These are phyloP conservation scores for Lasioglossum baleicum DNA, from an alignment of 1,140 invertebrate species.

Conservation along the genomic window DNA sequence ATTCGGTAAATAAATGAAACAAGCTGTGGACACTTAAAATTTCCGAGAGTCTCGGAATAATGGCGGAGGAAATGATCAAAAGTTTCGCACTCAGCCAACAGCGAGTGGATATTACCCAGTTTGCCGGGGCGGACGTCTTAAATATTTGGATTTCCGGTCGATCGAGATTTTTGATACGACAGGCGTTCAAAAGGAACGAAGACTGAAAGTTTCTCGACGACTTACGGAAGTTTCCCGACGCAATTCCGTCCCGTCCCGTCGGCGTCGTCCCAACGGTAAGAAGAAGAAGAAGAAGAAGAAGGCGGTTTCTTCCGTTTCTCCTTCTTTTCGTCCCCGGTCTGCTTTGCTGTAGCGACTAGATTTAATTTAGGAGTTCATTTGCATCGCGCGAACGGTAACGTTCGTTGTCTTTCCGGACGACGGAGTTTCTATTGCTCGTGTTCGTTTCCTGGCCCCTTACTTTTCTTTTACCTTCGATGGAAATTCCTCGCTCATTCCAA, in stretches of 20 bases:
- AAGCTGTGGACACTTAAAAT: too few relatives aligned
- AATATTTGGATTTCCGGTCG: conserved; percentile 6
- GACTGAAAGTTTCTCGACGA: conserved; percentile 14
- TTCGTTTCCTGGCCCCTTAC: background rate
- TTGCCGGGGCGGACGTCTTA: background rate
- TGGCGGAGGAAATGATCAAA: too few relatives aligned
- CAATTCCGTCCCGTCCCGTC: conserved; percentile 11
- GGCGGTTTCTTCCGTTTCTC: too few relatives aligned
- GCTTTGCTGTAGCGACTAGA: conserved; percentile 25
- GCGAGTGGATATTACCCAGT: background rate
- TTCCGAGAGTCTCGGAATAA: too few relatives aligned
- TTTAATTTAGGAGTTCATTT: conserved; percentile 66
- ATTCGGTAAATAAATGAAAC: too few relatives aligned
- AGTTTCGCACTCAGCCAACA: too few relatives aligned
- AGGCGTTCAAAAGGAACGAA: background rate
- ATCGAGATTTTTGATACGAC: conserved; percentile 1
- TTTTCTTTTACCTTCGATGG: too few relatives aligned
- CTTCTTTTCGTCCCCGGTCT: background rate
- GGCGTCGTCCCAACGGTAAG: background rate
- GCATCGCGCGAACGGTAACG: conserved; percentile 45
- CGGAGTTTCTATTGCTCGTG: conserved; percentile 2
- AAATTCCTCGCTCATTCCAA: too few relatives aligned
- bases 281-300: background rate
- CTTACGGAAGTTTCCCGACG: conserved; percentile 16
- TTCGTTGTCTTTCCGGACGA: conserved; percentile 18